Conservation (phyloP, 2,888 invertebrate genomes). For the Euplagia quadripunctaria region DNA sequence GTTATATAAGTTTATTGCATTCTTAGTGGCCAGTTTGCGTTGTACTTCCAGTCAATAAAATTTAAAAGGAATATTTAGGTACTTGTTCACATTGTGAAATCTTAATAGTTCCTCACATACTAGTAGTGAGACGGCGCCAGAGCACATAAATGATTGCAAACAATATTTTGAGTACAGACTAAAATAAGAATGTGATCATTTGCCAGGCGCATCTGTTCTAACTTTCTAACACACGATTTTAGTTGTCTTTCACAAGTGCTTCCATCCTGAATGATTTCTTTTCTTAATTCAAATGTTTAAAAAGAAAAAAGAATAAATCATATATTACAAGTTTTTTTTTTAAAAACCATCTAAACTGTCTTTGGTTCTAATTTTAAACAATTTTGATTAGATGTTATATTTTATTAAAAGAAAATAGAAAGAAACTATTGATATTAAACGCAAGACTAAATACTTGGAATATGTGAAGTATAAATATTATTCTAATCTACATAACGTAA, state of each 20-base stretch:
- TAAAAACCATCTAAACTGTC: slow-evolving; percentile 15
- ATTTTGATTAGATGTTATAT: slow-evolving; percentile 15
- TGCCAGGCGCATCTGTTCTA: slow-evolving; percentile 49
- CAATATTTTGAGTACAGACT: slow-evolving; percentile 45
- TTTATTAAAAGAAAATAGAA: slow-evolving; percentile 9
- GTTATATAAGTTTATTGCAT: neutral
- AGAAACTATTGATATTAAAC: slow-evolving; percentile 3
- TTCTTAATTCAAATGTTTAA: slow-evolving; percentile 2
- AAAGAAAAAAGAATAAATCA: slow-evolving; percentile 1
- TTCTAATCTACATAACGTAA: neutral
- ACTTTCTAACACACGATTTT: slow-evolving; percentile 16
- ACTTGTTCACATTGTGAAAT: slow-evolving; percentile 29
- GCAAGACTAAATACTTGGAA: slow-evolving; percentile 19
- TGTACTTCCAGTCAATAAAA: neutral
- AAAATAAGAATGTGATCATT: slow-evolving; percentile 54
- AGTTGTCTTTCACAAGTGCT: slow-evolving; percentile 30
- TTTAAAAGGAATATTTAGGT: neutral
- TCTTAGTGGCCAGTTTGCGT: neutral
- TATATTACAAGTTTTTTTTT: slow-evolving; percentile 19
- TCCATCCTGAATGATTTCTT: slow-evolving; percentile 9
- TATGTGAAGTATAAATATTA: slow-evolving; percentile 14
- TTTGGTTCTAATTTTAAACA: slow-evolving; percentile 19
- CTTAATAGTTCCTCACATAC: slow-evolving; percentile 36
- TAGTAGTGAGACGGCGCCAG: slow-evolving; percentile 24
- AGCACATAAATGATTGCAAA: slow-evolving; percentile 41